Percentiles rank a stretch among this genome's conserved stretches.
These are phyloP conservation scores for Silurus asotus DNA, from an alignment of 2,113 vertebrate genomes.

Conservation along the genomic window DNA sequence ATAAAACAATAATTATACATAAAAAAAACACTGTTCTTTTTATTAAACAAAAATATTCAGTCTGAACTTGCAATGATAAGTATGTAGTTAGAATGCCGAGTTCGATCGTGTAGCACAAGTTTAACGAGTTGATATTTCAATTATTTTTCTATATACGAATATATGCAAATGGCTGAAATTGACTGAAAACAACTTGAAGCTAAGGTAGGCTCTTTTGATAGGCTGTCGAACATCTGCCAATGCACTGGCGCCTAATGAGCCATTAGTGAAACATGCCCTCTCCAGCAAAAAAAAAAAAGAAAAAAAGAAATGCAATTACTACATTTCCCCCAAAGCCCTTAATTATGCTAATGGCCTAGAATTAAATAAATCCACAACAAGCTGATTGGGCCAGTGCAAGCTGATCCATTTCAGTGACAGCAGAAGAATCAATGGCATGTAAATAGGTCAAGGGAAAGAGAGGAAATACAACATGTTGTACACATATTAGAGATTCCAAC, in stretches of 20 bases:
- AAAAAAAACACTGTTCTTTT: background rate
- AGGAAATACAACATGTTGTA: conserved; percentile 37
- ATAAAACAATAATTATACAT: background rate
- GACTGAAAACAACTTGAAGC: conserved; percentile 56
- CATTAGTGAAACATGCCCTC: conserved; percentile 77
- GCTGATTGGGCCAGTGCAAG: conserved; percentile 67
- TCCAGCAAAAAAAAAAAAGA: conserved; percentile 66
- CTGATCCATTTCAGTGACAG: conserved; percentile 66
- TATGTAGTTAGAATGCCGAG: background rate
- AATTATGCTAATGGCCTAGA: conserved; percentile 78
- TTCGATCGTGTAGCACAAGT: background rate
- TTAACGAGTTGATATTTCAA: background rate
- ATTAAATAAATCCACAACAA: conserved; percentile 79
- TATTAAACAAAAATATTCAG: background rate
- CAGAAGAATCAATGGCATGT: conserved; percentile 71
- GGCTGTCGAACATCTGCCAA: conserved; percentile 75
- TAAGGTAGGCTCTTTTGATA: conserved; percentile 56
- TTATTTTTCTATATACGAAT: background rate
- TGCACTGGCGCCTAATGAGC: conserved; percentile 75
- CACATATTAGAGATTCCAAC: conserved; percentile 41
- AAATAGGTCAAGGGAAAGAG: conserved; percentile 69
- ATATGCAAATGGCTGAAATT: conserved; percentile 46
- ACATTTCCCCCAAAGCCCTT: conserved; percentile 78
- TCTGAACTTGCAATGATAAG: background rate
- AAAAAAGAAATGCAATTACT: conserved; percentile 74